phyloP scores from a whole-genome alignment of 2,113 vertebrate genomes.

The Anolis sagrei region DNA sequence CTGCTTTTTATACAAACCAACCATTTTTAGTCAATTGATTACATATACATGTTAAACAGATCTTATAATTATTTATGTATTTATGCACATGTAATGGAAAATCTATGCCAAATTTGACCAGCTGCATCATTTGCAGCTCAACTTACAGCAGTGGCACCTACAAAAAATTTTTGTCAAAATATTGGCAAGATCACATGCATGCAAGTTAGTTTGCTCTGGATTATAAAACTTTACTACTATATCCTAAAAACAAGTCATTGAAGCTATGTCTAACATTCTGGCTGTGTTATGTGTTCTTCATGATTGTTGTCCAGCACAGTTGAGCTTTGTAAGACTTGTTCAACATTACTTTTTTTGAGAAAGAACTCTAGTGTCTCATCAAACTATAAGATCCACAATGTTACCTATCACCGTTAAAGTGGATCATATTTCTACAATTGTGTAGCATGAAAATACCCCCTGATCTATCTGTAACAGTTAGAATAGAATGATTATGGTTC shows the following conservation, averaged over 20 bases:
- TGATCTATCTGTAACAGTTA: too few relatives aligned
- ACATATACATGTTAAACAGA: too few relatives aligned
- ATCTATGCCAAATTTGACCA: background rate
- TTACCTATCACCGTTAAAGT: too few relatives aligned
- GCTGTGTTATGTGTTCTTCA: background rate
- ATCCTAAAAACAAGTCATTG: background rate
- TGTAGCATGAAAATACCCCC: too few relatives aligned
- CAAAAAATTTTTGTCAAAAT: background rate
- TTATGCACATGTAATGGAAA: background rate
- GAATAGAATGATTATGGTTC: too few relatives aligned
- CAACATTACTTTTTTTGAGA: too few relatives aligned
- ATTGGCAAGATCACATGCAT: background rate
- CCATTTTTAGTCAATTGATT: background rate
- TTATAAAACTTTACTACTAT: background rate
- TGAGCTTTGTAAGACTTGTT: background rate
- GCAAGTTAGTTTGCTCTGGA: background rate
- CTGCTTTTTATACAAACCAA: background rate
- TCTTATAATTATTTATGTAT: too few relatives aligned
- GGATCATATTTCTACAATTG: too few relatives aligned
- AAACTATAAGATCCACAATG: too few relatives aligned
- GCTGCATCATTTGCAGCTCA: background rate
- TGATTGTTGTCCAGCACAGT: background rate
- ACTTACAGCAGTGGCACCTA: background rate
- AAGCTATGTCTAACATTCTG: background rate
- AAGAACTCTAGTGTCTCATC: too few relatives aligned